Evolutionary conservation across 2,797 vertebrate genomes (phyloP).

Genomic region (Pitangus sulphuratus): DNA sequence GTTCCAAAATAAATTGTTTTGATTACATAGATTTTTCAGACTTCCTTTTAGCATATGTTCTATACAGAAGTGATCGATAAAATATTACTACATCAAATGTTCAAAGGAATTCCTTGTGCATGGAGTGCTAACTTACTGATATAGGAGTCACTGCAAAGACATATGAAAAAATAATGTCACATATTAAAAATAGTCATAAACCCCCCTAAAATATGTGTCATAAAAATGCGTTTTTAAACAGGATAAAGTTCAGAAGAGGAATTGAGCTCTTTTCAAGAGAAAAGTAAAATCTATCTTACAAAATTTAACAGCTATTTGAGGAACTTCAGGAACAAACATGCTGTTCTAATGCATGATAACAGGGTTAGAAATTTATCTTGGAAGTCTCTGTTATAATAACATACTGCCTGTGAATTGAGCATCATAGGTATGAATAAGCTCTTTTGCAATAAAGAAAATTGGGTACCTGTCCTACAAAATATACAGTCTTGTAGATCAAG

Average conservation of each 20-base stretch:
- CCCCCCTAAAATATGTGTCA: not conserved
- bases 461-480: not conserved
- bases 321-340: not conserved
- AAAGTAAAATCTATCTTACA: not conserved
- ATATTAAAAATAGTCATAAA: not conserved
- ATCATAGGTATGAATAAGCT: not conserved
- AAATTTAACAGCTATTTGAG: not conserved
- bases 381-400: not conserved
- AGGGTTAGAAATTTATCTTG: not conserved
- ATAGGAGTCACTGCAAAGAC: not conserved
- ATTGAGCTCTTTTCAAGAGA: not conserved
- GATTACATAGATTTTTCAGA: conserved; percentile 39
- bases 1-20: conserved; percentile 63
- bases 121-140: not conserved
- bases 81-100: conserved; percentile 58
- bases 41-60: conserved; percentile 62
- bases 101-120: conserved; percentile 51
- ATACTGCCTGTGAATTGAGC: not conserved
- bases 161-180: not conserved
- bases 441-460: not conserved
- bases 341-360: not conserved
- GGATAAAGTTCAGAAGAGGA: not conserved
- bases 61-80: conserved; percentile 58
- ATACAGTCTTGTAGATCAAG: not conserved
- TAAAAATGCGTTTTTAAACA: not conserved